Evolutionary conservation across 2,888 invertebrate species (phyloP), one percentile per base, ranked within the genome.

Genomic region (Diaperis boleti): DNA sequence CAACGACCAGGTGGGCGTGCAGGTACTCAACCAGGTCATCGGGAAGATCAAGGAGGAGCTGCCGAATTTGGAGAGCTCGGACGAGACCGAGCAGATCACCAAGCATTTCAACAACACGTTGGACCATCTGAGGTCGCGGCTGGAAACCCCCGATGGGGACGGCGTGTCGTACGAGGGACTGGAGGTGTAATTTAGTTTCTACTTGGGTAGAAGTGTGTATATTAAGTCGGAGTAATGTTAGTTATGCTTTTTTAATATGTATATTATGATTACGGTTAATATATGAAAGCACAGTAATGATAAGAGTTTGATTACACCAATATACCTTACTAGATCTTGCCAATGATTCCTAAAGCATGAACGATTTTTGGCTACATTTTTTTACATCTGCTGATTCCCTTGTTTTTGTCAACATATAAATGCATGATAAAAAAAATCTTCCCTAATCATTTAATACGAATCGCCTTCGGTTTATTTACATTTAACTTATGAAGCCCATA

Each of bases 1-100:
- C 59, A 82, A 82, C 59, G 81, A 81, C 69, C 79, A 82, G 67
- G 77, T 82, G n/a, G 78, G 67, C 59, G 74, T 79, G 11, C 81
- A 79, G 65, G 76, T 81, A 47, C 65, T 82, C 44, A 82, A 81
- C 44, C 83, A 97, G 92, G 88, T 98, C 42, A 93, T 98, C 65
- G 89, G 89, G 29, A 96, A 97, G 82, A 94, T 98, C 44, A 90
- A 92, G 69, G 96, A 97, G 74, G 96, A 97, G 79, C 82, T 98
- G 20, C 94, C 96, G 0, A 96, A 95, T 81, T 84, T 99, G 65
- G 98, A 98, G 78, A 91, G 92, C 45, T 95, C 92, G 11, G 96
- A 97, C 75, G 98, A 98, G 81, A 95, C 96, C 20, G 97, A 98
- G 76, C 96, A 97, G 83, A 96, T 99, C 70, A 92, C 93, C 66